Evolutionary conservation across 2,113 vertebrate species (phyloP).

Genomic region (Malurus melanocephalus): DNA sequence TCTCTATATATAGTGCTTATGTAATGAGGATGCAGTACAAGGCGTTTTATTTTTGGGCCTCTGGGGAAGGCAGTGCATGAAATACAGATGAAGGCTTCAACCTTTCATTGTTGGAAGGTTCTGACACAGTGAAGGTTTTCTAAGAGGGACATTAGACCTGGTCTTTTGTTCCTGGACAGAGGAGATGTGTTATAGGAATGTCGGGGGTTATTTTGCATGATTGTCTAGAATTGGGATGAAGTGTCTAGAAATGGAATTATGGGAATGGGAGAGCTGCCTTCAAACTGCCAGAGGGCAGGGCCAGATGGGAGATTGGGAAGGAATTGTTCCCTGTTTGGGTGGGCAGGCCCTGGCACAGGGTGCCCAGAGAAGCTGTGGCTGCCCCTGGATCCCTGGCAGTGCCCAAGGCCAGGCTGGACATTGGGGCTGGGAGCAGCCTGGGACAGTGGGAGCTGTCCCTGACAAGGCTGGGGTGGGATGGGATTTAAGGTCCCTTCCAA

Average conservation of each 20-base stretch:
- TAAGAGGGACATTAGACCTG: not conserved
- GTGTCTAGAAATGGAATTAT: not conserved
- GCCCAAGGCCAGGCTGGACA: not conserved
- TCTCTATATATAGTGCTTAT: constrained; percentile 40
- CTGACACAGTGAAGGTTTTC: not conserved
- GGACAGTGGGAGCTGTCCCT: not conserved
- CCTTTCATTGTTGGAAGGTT: not conserved
- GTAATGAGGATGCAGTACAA: constrained; percentile 21
- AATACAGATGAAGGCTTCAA: constrained; percentile 29
- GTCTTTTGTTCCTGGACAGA: not conserved
- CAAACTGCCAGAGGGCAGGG: not conserved
- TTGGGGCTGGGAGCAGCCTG: not conserved
- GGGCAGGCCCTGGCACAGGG: not conserved
- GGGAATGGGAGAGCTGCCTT: not conserved
- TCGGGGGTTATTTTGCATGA: not conserved
- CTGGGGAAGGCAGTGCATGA: constrained; percentile 3
- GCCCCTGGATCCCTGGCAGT: not conserved
- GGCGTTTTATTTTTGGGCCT: constrained; percentile 50
- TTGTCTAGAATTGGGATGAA: not conserved
- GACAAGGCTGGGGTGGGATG: not conserved
- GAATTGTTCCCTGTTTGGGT: not conserved
- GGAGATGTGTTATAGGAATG: not conserved
- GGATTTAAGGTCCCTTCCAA: not conserved
- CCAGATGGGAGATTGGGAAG: not conserved
- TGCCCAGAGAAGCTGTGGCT: not conserved